Base-by-base conservation (phyloP, 2,113 vertebrate species). In the Nannobrachium achirus region DNA sequence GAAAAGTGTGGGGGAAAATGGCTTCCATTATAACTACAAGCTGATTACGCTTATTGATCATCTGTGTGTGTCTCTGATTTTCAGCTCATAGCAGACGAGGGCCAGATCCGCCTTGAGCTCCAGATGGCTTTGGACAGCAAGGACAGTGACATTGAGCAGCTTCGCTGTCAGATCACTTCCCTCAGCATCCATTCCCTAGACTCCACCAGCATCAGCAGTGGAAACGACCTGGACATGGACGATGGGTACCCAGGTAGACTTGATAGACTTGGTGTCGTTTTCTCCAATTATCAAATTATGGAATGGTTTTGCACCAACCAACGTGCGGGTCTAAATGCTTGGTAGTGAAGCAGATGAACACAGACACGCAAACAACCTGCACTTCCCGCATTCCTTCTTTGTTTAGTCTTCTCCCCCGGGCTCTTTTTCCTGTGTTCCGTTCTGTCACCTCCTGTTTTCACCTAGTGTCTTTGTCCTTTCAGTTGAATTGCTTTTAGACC, bases 91-190 rank as follows among this genome's bases (percentile, higher is more conserved):
- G 93, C 94, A 16, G 98, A 99, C 10, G 98, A 99, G 88, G 95
- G 92, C 86, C 95, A 96, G 87, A 90, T 93, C 53, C 93, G 96
- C 8, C 89, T 96, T 81, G 97, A 99, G 79, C 93, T 99, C 33
- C 97, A 99, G 88, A 98, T 99, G 98, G 92, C 94, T 10, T 79
- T 99, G 80, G 96, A 98, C 91, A 98, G 96, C 66, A 99, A 98
- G 79, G 98, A 99, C 84, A 98, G 97, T 16, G 98, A 99, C 86
- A 96, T 99, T 14, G 98, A 99, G 86, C 96, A 97, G 84, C 95
- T 99, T 1, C 95, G 98, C 4, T 96, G 92, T 7, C 97, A 98
- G 85, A 80, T 99, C 6, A 95, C 94, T 55, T 91, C 95, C 10
- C 86, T 98, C 46, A 97, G 97, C 39, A 86, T 97, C 2, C 95